These are phyloP conservation scores for Hephaestus fuliginosus DNA, from an alignment of 2,797 vertebrate genomes.

Conservation along the genomic window DNA sequence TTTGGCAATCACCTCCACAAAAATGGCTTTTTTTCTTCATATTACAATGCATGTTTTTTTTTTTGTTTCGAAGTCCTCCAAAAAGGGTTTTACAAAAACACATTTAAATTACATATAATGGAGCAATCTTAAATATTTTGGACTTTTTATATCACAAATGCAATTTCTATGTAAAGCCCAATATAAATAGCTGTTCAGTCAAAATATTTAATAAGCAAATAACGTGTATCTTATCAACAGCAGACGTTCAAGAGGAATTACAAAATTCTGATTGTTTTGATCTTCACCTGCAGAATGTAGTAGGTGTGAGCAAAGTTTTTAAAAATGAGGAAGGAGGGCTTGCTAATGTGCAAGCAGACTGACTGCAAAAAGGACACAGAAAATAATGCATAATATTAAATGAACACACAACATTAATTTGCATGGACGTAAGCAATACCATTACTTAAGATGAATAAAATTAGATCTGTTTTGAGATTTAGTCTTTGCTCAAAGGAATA, in stretches of 20 bases:
- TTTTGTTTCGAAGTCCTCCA: conserved; percentile 87
- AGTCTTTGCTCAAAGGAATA: conserved; percentile 56
- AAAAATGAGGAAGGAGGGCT: conserved; percentile 79
- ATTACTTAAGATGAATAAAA: conserved; percentile 65
- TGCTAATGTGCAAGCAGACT: conserved; percentile 61
- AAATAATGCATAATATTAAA: conserved; percentile 55
- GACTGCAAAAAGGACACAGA: conserved; percentile 46
- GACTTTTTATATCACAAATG: conserved; percentile 93
- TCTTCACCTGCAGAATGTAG: conserved; percentile 89
- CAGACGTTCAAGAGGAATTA: conserved; percentile 85
- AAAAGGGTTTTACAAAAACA: conserved; percentile 92
- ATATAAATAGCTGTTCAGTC: conserved; percentile 96
- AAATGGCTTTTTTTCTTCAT: conserved; percentile 90
- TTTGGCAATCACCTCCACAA: conserved; percentile 96
- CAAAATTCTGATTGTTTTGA: conserved; percentile 94
- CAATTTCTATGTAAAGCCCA: conserved; percentile 93
- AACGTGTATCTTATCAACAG: conserved; percentile 94
- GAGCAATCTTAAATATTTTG: conserved; percentile 73
- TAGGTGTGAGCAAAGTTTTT: conserved; percentile 79
- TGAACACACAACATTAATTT: conserved; percentile 61
- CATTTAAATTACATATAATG: conserved; percentile 91
- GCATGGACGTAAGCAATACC: conserved; percentile 60
- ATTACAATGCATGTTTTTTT: conserved; percentile 83
- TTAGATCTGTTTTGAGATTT: conserved; percentile 57
- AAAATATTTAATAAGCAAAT: conserved; percentile 94